These are phyloP conservation scores for Blastobasis lacticolella DNA, from an alignment of 2,888 invertebrate genomes.

Conservation along the genomic window DNA sequence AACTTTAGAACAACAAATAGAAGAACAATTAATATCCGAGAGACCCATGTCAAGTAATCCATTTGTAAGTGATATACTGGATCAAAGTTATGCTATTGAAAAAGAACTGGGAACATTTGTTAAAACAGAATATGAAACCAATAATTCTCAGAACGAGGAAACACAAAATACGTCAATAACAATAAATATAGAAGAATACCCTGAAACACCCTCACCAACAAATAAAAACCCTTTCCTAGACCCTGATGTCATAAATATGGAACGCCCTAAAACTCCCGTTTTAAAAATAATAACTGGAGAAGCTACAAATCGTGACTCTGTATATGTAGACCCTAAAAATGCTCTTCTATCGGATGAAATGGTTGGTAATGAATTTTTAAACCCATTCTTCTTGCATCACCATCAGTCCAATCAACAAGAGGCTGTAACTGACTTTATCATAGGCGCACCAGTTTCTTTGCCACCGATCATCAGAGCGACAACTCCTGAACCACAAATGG, in stretches of 20 bases:
- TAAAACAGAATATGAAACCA: slow-evolving; percentile 52
- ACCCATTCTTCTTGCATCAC: slow-evolving; percentile 52
- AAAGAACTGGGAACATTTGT: slow-evolving; percentile 48
- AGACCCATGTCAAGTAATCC: slow-evolving; percentile 43
- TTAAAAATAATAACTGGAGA: slow-evolving; percentile 54
- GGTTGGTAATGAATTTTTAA: slow-evolving; percentile 45
- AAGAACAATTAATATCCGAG: slow-evolving; percentile 32
- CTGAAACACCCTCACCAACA: slow-evolving; percentile 19
- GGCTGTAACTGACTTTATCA: slow-evolving; percentile 59
- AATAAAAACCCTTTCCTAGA: slow-evolving; percentile 42
- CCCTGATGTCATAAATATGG: slow-evolving; percentile 25
- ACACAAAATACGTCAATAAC: slow-evolving; percentile 34
- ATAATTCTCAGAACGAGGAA: slow-evolving; percentile 55
- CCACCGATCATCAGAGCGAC: slow-evolving; percentile 48
- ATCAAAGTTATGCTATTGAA: slow-evolving; percentile 37
- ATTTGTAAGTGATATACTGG: slow-evolving; percentile 39
- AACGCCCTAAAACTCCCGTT: slow-evolving; percentile 58
- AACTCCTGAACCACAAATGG: slow-evolving; percentile 44
- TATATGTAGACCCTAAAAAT: slow-evolving; percentile 34
- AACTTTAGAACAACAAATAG: slow-evolving; percentile 26
- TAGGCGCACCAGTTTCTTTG: slow-evolving; percentile 68
- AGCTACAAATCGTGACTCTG: slow-evolving; percentile 30
- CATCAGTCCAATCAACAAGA: slow-evolving; percentile 20
- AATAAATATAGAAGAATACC: slow-evolving; percentile 34
- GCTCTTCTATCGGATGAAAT: slow-evolving; percentile 29